A percentile compares a stretch with the other conserved stretches of the same genome.
phyloP scores from a whole-genome alignment of 1,140 invertebrate species.

The Saxidomus purpurata region DNA sequence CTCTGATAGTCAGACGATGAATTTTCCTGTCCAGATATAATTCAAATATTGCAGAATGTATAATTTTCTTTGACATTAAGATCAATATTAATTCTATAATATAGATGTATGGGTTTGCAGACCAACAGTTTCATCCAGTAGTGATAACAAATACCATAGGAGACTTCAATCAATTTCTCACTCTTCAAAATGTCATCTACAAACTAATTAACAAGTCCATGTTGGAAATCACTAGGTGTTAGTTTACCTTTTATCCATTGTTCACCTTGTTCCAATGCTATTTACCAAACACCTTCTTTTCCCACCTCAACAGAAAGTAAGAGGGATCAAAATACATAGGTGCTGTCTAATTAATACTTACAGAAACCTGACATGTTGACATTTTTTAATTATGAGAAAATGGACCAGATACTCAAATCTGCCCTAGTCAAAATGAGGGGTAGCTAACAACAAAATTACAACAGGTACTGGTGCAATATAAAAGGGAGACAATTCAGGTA shows the following conservation, averaged over 20 bases:
- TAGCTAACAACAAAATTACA: no score
- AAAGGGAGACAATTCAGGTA: no score
- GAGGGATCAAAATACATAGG: neutral
- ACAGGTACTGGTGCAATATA: no score
- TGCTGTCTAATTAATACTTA: neutral
- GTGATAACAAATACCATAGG: slow-evolving; percentile 5
- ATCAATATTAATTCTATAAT: neutral
- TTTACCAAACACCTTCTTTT: neutral
- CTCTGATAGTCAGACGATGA: neutral
- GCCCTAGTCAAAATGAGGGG: neutral
- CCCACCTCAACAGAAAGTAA: neutral
- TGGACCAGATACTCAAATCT: neutral
- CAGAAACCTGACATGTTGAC: neutral
- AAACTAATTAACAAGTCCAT: slow-evolving; percentile 21
- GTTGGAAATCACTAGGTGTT: slow-evolving; percentile 14
- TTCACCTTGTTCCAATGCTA: neutral
- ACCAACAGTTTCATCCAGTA: neutral
- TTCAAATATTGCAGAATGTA: slow-evolving; percentile 1
- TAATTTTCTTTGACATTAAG: neutral
- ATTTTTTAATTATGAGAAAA: neutral
- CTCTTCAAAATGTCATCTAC: slow-evolving; percentile 44
- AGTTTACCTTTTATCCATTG: slow-evolving; percentile 49
- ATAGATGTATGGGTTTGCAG: neutral
- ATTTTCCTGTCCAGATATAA: slow-evolving; percentile 13
- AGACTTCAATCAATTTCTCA: slow-evolving; percentile 32